These are phyloP conservation scores for Oreohelix idahoensis DNA, from an alignment of 1,140 invertebrate genomes.

Conservation along the genomic window DNA sequence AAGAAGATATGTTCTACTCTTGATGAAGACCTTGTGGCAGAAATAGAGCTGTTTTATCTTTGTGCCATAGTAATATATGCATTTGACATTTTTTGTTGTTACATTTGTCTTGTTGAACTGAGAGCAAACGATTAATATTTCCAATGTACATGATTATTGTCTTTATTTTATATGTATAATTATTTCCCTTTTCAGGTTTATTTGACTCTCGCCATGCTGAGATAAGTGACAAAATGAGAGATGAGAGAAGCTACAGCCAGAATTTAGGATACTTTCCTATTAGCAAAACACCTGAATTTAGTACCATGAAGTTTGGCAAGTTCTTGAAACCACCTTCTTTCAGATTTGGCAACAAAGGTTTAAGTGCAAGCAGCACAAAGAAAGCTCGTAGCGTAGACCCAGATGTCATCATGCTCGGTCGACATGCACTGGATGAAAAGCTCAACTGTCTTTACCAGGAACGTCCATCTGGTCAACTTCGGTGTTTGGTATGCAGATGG, in stretches of 20 bases:
- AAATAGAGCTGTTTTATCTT: too few relatives aligned
- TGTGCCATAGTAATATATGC: too few relatives aligned
- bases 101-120: too few relatives aligned
- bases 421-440: slow-evolving; percentile 42
- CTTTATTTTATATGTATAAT: too few relatives aligned
- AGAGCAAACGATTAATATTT: too few relatives aligned
- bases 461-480: neutral
- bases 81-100: too few relatives aligned
- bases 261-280: neutral
- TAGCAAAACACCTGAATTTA: neutral
- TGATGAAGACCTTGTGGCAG: too few relatives aligned
- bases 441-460: slow-evolving; percentile 42
- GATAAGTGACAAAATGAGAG: neutral
- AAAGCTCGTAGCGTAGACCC: slow-evolving; percentile 7
- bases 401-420: slow-evolving; percentile 44
- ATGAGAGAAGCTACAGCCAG: neutral
- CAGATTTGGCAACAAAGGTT: slow-evolving; percentile 5
- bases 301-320: neutral
- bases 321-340: neutral
- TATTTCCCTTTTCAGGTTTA: neutral
- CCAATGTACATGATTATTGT: too few relatives aligned
- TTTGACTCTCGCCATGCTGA: neutral
- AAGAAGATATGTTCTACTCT: too few relatives aligned
- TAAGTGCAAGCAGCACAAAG: neutral
- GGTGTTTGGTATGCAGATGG: slow-evolving; percentile 50